Base-by-base conservation (phyloP, 2,113 vertebrate genomes). In the Anthoscopus minutus region DNA sequence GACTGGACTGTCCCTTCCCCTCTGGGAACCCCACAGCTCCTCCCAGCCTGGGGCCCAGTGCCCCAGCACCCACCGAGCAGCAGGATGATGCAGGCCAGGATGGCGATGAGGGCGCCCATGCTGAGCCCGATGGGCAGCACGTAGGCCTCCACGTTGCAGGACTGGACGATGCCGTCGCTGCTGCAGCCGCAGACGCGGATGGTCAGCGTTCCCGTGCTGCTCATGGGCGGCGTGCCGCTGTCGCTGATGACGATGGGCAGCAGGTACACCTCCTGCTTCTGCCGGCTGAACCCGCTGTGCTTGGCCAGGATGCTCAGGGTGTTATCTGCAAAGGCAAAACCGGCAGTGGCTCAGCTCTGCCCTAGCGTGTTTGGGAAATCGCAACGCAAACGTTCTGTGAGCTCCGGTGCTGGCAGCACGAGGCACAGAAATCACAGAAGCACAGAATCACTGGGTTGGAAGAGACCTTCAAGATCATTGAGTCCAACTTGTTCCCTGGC, bases 171-270 rank as follows among this genome's bases (percentile, higher is more conserved):
- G 4, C 99, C 99, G 0, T 99, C 99, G 45, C 94, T 99, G 97
- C 99, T 99, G 96, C 99, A 99, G 45, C 99, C 99, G 28, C 99
- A 99, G 56, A 99, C 99, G 9, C 99, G 98, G 92, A 99, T 99
- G 70, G 99, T 99, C 92, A 99, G 97, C 10, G 99, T 99, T 96
- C 99, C 99, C 81, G 99, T 99, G 97, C 99, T 99, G 98, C 99
- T 99, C 98, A 99, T 98, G 7, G 99, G 98, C 12, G 99, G 99
- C 47, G 98, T 98, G 56, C 99, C 99, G n/a, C 98, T 98, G 53
- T 99, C 99, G 2, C 98, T 99, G 97, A 99, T 99, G 10, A 99
- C 70, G 90, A 99, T 99, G 30, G 99, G 99, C 89, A 99, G 97
- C 81, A 99, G 98, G 91, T 99, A 99, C 23, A 99, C 98, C 96